Conservation (phyloP, 2,888 invertebrate genomes). For the Aspidiotus rigidus region DNA sequence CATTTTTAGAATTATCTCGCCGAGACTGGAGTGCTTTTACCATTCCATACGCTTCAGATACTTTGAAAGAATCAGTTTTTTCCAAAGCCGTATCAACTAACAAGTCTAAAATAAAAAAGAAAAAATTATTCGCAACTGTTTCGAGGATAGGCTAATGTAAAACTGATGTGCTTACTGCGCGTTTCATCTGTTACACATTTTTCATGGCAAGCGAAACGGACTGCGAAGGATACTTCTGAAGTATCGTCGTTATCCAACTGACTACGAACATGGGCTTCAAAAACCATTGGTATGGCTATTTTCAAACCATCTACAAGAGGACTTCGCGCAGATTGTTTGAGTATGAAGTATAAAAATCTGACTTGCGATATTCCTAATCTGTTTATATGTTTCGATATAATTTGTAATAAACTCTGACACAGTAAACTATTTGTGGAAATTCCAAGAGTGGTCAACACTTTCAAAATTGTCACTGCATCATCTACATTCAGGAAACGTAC, state of each 20-base stretch:
- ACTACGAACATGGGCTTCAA: constrained; percentile 53
- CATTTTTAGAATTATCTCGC: neutral
- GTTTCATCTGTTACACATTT: neutral
- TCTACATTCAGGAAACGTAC: constrained; percentile 48
- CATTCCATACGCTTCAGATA: neutral
- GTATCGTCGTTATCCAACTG: constrained; percentile 45
- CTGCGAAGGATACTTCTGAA: neutral
- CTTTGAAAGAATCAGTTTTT: neutral
- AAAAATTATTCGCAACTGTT: neutral
- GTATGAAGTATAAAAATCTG: constrained; percentile 53
- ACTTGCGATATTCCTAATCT: constrained; percentile 52
- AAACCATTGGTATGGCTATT: constrained; percentile 57
- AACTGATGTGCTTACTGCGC: neutral
- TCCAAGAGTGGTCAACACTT: constrained; percentile 51
- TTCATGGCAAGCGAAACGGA: neutral
- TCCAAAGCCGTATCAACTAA: neutral
- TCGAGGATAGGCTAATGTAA: neutral
- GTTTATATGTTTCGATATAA: constrained; percentile 54
- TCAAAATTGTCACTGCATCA: constrained; percentile 53
- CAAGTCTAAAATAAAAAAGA: neutral
- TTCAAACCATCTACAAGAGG: constrained; percentile 56
- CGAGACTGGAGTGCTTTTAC: neutral
- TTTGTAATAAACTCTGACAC: constrained; percentile 54
- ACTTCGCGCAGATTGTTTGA: constrained; percentile 47
- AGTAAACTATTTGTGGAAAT: constrained; percentile 52